Evolutionary conservation across 2,888 invertebrate genomes (phyloP), one percentile per base, ranked within the genome.

Genomic region (Colletes collaris): DNA sequence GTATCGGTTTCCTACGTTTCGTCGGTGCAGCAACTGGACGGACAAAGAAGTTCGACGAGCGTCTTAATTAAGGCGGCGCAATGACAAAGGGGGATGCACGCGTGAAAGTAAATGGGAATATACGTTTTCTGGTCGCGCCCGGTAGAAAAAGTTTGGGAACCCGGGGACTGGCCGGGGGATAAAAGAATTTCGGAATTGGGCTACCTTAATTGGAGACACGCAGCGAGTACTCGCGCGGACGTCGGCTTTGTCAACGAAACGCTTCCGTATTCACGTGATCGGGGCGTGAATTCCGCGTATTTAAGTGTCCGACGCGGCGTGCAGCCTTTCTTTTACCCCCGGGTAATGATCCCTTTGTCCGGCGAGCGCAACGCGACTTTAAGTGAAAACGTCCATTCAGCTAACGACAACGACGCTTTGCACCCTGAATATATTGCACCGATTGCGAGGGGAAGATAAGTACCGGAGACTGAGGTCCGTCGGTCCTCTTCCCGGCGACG

Each of bases 331-430:
- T 55, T 90, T 88, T 76, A 78, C 76, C 82, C 85, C 73, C 84
- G 83, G 52, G 90, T 91, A 91, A 91, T 90, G 91, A 92, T 91
- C 91, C 91, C 91, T 92, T 92, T 92, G 91, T 92, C 89, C 91
- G 69, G 79, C 71, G 76, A 72, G 85, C 86, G 85, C 27, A 86
- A 82, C 86, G 88, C 88, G 86, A 90, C 89, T 90, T 90, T 88
- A 89, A 89, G 88, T 87, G 88, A 89, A 90, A 89, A 89, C 90
- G 89, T 90, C 90, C 89, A 91, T 90, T 91, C 89, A 89, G 82
- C 81, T 65, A 81, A 83, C 86, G 86, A 87, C 89, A 88, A 90
- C 89, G 90, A 89, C 89, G 87, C 88, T 89, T 90, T 89, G 89
- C 91, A 89, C 90, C 86, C 88, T 89, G 89, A 91, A 91, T 91